These are phyloP conservation scores for Amia ocellicauda DNA, from an alignment of 2,113 vertebrate species.

Conservation along the genomic window DNA sequence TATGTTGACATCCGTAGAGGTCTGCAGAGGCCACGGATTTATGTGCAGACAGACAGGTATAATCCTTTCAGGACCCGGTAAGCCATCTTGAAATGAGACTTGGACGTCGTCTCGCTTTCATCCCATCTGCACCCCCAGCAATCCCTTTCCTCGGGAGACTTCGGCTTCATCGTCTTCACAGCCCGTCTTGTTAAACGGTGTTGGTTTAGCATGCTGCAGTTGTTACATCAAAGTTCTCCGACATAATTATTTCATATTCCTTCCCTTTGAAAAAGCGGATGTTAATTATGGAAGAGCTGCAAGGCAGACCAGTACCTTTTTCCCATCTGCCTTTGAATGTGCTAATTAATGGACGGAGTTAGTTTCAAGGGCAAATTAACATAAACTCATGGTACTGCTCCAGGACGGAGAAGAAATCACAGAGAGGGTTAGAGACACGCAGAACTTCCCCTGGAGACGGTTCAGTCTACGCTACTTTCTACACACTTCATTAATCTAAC, in stretches of 20 bases:
- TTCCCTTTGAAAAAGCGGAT: slow-evolving; percentile 12
- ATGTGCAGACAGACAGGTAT: no score
- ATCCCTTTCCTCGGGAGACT: no score
- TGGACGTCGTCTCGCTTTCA: no score
- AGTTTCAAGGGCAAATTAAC: slow-evolving; percentile 13
- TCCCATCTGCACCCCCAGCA: no score
- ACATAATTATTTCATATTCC: slow-evolving; percentile 19
- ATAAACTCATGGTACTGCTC: slow-evolving; percentile 5
- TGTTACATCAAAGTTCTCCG: slow-evolving; percentile 8
- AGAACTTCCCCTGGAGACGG: not conserved
- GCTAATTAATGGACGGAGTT: slow-evolving; percentile 15
- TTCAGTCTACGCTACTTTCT: not conserved
- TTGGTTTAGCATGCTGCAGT: not conserved
- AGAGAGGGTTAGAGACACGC: not conserved
- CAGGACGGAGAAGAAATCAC: not conserved
- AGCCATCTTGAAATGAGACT: no score
- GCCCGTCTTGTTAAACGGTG: not conserved
- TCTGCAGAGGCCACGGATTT: no score
- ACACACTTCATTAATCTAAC: not conserved
- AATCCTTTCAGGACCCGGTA: no score
- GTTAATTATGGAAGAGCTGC: slow-evolving; percentile 21
- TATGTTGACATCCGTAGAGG: no score
- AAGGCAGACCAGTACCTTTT: not conserved
- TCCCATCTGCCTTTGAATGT: slow-evolving; percentile 12
- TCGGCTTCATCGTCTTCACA: no score